A percentile compares a stretch with the other conserved stretches of the same genome.
phyloP scores from a whole-genome alignment of 2,797 vertebrate genomes.

The Bovichtus diacanthus region DNA sequence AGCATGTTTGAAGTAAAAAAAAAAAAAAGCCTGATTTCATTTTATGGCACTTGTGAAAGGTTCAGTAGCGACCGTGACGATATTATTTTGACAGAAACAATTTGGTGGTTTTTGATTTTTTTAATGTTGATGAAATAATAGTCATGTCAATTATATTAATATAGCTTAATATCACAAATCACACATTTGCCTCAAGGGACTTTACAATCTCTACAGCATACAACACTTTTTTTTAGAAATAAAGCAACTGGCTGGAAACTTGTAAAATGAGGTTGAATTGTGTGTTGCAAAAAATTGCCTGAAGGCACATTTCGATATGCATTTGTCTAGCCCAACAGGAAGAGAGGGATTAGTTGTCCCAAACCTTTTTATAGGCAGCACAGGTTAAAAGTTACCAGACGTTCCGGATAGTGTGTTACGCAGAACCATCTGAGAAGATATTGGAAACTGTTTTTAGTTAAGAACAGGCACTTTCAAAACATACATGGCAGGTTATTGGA shows the following conservation, averaged over 20 bases:
- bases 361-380: not conserved
- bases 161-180: not conserved
- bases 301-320: not conserved
- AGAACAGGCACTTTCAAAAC: no score
- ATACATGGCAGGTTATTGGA: no score
- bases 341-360: not conserved
- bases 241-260: not conserved
- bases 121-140: not conserved
- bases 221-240: not conserved
- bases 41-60: not conserved
- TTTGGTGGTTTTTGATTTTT: not conserved
- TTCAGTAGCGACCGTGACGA: not conserved
- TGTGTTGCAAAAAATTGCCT: not conserved
- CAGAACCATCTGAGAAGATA: no score
- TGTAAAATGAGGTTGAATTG: not conserved
- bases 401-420: no score
- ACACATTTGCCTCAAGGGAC: not conserved
- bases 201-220: not conserved
- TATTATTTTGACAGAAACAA: conserved; percentile 5
- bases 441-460: no score
- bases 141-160: not conserved
- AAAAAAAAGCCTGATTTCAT: not conserved
- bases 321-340: not conserved
- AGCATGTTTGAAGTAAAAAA: not conserved
- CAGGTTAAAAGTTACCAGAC: no score